phyloP scores from a whole-genome alignment of 2,113 vertebrate species.

The Plecturocebus donacophilus region DNA sequence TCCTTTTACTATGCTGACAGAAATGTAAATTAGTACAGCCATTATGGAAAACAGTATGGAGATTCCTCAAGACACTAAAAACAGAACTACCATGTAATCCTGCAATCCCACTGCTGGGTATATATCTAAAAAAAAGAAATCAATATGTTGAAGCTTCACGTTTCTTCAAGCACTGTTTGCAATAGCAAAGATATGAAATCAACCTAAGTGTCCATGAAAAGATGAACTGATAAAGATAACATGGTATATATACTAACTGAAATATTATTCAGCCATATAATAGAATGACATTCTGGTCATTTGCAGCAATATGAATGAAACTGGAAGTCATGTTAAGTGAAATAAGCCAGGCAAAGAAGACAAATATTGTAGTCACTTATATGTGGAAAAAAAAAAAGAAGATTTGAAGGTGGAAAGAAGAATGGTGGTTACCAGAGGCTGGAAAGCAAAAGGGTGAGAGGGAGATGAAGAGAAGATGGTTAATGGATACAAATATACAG shows the following conservation, averaged over 20 bases:
- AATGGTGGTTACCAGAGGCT: not conserved
- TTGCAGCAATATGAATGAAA: not conserved
- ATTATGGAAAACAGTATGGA: not conserved
- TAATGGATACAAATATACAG: not conserved
- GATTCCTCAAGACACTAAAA: not conserved
- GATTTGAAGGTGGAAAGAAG: not conserved
- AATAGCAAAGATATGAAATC: not conserved
- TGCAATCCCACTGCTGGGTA: not conserved
- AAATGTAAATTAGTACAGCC: not conserved
- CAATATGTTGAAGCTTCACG: not conserved
- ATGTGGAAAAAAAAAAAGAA: not conserved
- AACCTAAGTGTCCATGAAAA: not conserved
- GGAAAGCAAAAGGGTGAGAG: not conserved
- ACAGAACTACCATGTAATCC: not conserved
- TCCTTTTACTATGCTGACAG: not conserved
- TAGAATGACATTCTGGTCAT: not conserved
- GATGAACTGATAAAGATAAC: not conserved
- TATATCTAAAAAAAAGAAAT: not conserved
- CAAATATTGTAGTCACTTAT: not conserved
- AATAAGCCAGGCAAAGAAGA: not conserved
- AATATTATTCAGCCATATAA: not conserved
- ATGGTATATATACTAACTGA: not conserved
- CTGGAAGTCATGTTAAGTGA: not conserved
- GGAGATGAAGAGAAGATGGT: not conserved
- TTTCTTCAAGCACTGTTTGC: not conserved